Evolutionary conservation across 1,140 invertebrate genomes (phyloP), one percentile per base, ranked within the genome.

Genomic region (Chironomus striatipennis): DNA sequence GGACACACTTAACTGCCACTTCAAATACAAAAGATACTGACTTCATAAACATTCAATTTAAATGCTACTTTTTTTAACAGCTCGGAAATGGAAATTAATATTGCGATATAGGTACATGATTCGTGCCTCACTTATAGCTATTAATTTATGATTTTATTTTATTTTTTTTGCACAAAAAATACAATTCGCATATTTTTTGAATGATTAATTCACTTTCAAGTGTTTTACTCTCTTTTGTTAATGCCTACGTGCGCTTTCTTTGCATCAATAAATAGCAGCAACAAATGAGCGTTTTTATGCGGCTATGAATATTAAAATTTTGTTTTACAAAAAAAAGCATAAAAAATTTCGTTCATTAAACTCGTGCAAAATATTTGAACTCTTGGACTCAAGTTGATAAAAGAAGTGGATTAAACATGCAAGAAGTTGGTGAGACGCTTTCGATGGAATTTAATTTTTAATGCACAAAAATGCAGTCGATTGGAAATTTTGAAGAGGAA

Each of bases 161-260:
- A n/a, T n/a, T n/a, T n/a, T n/a, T 34, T 1, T 34, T 34, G 24
- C 24, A 34, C 24, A 34, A 34, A 34, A 34, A 34, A 34, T 34
- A 57, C 12, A 57, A 15, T 57, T 57, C 47, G 47, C 47, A 57
- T 57, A 57, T 57, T 57, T 57, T n/a, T 57, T 10, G n/a, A 57
- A 57, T 15, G 47, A 57, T 57, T 57, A 57, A 57, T 57, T 57
- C 47, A 57, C 47, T 57, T 57, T 57, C 47, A 15, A 57, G 47
- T 57, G 47, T 1, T 57, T 5, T n/a, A n/a, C 47, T n/a, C 47
- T 57, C 47, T 57, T 57, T 4, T 57, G 12, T 15, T n/a, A n/a
- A 57, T 57, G 47, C 47, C 47, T 57, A 57, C 47, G 47, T 57
- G 47, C 12, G 47, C 47, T 57, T 57, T 57, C 47, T 57, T 57